Percentiles rank a stretch among this genome's conserved stretches.
These are phyloP conservation scores for Oscheius sp. DNA, from an alignment of 1,140 invertebrate genomes.

Conservation along the genomic window DNA sequence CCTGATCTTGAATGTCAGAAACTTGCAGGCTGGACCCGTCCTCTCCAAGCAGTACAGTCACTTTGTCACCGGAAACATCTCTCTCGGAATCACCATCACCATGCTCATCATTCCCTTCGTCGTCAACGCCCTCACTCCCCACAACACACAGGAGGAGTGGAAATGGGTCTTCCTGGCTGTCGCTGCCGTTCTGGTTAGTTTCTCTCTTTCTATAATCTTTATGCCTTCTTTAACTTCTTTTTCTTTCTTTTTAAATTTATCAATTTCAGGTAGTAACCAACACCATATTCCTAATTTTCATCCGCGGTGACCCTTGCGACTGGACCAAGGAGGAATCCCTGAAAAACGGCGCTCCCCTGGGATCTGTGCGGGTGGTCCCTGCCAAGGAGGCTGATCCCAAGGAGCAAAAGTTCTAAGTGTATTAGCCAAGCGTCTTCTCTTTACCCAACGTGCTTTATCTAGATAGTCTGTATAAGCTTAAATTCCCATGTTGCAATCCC, in stretches of 20 bases:
- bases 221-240: background rate
- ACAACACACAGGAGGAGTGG: slow-evolving; percentile 56
- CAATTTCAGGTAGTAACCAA: slow-evolving; percentile 35
- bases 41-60: slow-evolving; percentile 58
- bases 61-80: slow-evolving; percentile 58
- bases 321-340: slow-evolving; percentile 28
- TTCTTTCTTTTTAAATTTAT: slow-evolving; percentile 13
- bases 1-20: too few species aligned
- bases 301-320: slow-evolving; percentile 37
- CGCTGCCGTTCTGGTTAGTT: slow-evolving; percentile 42
- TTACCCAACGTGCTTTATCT: too few species aligned
- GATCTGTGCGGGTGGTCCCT: background rate
- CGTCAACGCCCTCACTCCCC: slow-evolving; percentile 45
- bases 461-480: too few species aligned
- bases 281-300: slow-evolving; percentile 34
- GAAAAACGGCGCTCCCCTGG: background rate
- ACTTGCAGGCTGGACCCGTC: slow-evolving; percentile 54
- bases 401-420: background rate
- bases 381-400: background rate
- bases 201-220: background rate
- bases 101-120: slow-evolving; percentile 55
- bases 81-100: slow-evolving; percentile 55
- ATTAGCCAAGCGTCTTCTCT: too few species aligned
- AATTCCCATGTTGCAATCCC: too few species aligned
- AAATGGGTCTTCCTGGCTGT: slow-evolving; percentile 48